Evolutionary conservation across 2,888 invertebrate genomes (phyloP).

Genomic region (Camponotus fellah): DNA sequence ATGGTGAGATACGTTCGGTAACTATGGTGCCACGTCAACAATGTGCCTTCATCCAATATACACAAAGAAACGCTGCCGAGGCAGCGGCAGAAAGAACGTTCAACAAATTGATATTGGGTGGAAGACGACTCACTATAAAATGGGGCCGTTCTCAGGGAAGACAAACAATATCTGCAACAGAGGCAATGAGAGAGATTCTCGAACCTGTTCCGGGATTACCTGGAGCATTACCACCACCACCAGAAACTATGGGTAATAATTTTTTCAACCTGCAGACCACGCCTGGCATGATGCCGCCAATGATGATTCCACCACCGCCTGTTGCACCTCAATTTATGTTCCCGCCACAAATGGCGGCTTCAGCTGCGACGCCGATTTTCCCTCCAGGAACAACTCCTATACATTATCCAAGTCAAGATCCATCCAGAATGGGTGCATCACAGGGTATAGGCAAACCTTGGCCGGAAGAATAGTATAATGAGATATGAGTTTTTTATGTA

Average conservation of each 20-base stretch:
- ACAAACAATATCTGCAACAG: constrained; percentile 86
- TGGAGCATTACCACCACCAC: constrained; percentile 89
- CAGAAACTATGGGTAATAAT: constrained; percentile 89
- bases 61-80: constrained; percentile 95
- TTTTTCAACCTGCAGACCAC: constrained; percentile 90
- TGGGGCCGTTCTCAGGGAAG: constrained; percentile 99
- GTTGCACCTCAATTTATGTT: constrained; percentile 86
- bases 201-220: constrained; percentile 94
- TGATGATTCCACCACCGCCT: constrained; percentile 86
- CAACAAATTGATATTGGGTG: constrained; percentile 95
- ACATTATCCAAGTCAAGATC: constrained; percentile 99
- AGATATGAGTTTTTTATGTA: constrained; percentile 8
- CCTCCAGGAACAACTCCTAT: constrained; percentile 88
- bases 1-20: constrained; percentile 98
- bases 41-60: constrained; percentile 99
- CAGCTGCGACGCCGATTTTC: constrained; percentile 85
- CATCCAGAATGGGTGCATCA: constrained; percentile 93
- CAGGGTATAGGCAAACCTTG: constrained; percentile 85
- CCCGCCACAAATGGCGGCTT: constrained; percentile 85
- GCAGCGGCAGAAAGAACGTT: constrained; percentile 98
- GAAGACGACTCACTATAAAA: constrained; percentile 97
- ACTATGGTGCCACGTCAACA: constrained; percentile 97
- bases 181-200: constrained; percentile 87
- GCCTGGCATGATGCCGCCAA: constrained; percentile 82
- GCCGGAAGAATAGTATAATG: constrained; percentile 82